phyloP scores from a whole-genome alignment of 2,113 vertebrate species.

The Zosterops borbonicus region DNA sequence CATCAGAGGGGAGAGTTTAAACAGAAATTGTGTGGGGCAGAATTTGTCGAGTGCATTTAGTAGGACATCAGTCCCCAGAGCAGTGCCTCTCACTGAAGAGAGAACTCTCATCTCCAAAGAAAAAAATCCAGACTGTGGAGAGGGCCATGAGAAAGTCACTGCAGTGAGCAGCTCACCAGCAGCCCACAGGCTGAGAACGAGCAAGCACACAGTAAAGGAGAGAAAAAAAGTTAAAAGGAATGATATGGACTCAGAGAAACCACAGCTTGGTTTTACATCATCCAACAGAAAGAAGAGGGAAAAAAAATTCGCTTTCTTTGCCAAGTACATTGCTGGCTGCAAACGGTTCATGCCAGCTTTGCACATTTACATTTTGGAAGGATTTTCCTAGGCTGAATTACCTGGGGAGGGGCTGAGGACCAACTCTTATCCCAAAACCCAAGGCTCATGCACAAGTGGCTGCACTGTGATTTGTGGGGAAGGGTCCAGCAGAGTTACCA shows the following conservation, averaged over 20 bases:
- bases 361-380: constrained; percentile 1
- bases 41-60: not conserved
- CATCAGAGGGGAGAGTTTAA: not conserved
- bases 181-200: rapidly evolving
- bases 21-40: rapidly evolving
- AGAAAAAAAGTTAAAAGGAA: not conserved
- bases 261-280: constrained; percentile 54
- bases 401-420: not conserved
- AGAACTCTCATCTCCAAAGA: not conserved
- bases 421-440: not conserved
- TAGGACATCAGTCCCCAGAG: not conserved
- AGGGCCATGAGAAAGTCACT: not conserved
- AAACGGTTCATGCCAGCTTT: constrained; percentile 8
- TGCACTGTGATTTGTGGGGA: not conserved
- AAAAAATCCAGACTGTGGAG: not conserved
- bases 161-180: not conserved
- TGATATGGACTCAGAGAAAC: not conserved
- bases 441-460: not conserved
- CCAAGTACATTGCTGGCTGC: constrained; percentile 37
- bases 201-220: not conserved
- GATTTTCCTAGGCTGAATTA: not conserved
- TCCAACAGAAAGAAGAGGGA: not conserved
- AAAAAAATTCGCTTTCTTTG: not conserved
- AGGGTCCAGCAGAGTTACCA: not conserved
- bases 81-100: not conserved